Evolutionary conservation across 1,140 invertebrate genomes (phyloP).

Genomic region (Microvelia longipes): DNA sequence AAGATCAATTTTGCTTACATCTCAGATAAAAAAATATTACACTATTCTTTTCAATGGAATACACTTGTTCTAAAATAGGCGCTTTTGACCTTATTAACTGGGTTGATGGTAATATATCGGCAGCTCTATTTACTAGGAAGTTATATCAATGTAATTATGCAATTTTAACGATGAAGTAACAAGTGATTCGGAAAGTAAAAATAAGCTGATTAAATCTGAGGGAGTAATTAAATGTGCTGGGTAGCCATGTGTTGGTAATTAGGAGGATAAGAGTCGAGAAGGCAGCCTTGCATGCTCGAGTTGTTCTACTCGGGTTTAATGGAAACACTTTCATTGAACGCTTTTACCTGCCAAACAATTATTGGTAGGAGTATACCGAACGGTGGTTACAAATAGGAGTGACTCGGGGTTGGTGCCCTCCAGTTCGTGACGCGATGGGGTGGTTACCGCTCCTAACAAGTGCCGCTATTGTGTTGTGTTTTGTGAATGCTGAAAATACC

Average conservation of each 20-base stretch:
- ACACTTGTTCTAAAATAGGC: too few species aligned
- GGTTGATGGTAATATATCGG: too few species aligned
- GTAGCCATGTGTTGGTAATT: constrained; percentile 2
- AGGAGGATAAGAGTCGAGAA: background rate
- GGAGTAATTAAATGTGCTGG: background rate
- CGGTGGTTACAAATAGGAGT: constrained; percentile 1
- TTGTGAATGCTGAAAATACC: background rate
- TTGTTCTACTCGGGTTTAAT: background rate
- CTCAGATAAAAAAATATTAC: too few species aligned
- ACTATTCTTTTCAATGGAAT: too few species aligned
- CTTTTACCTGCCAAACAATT: background rate
- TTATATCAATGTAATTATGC: background rate
- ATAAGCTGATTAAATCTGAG: background rate
- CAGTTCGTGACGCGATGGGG: background rate
- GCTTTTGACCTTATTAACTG: too few species aligned
- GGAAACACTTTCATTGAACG: constrained; percentile 1
- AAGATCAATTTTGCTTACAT: too few species aligned
- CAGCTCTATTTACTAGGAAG: background rate
- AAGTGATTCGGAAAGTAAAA: background rate
- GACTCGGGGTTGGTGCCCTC: background rate
- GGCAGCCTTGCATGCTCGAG: background rate
- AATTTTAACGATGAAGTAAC: background rate
- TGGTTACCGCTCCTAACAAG: background rate
- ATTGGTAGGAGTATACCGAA: background rate
- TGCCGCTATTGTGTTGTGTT: background rate